Conservation (phyloP, 2,888 invertebrate species). For the Lysandra bellargus region DNA sequence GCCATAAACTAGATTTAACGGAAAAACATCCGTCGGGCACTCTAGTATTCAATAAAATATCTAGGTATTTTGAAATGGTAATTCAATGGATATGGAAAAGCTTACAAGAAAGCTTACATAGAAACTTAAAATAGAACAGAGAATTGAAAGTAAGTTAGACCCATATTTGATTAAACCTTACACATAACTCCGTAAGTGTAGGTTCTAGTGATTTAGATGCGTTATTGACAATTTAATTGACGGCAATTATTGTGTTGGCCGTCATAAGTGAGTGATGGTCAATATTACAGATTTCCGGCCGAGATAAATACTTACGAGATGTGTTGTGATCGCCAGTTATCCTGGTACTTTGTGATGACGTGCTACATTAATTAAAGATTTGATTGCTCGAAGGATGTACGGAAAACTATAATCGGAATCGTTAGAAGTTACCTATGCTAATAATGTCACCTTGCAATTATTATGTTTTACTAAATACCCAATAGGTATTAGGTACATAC, state of each 20-base stretch:
- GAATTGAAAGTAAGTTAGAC: conserved; percentile 8
- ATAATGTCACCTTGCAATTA: too few species aligned
- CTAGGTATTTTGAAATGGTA: too few species aligned
- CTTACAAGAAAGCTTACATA: background rate
- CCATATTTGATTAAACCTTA: conserved; percentile 30
- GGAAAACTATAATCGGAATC: background rate
- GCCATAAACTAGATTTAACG: background rate
- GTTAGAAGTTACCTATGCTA: too few species aligned
- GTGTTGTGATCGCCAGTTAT: conserved; percentile 14
- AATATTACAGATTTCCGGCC: conserved; percentile 28
- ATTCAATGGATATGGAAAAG: background rate
- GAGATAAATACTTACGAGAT: conserved; percentile 14
- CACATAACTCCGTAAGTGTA: conserved; percentile 28
- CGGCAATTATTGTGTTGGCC: conserved; percentile 35
- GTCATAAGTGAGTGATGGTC: conserved; percentile 30
- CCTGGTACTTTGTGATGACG: conserved; percentile 28
- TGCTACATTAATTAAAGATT: background rate
- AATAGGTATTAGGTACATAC: too few species aligned
- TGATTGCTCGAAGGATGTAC: background rate
- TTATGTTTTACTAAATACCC: too few species aligned
- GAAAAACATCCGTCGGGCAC: too few species aligned
- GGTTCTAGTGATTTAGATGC: conserved; percentile 33
- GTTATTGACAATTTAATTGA: conserved; percentile 37
- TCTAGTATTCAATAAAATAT: too few species aligned
- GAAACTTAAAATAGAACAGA: conserved; percentile 1